Conservation (phyloP, 2,888 invertebrate species). For the Pheosia gnoma region DNA sequence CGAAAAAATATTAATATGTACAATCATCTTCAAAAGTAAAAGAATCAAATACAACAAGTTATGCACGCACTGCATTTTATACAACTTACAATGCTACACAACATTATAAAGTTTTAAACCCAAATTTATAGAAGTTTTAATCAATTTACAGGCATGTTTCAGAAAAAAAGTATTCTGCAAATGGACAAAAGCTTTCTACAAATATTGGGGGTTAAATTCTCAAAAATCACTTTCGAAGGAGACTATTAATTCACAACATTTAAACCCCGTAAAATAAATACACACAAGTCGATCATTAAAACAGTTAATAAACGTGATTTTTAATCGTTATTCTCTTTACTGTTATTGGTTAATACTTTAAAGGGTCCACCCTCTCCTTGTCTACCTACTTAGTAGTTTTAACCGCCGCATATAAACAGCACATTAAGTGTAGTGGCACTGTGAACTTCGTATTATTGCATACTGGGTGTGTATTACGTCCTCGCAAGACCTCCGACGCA, state of each 20-base stretch:
- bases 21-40: conserved; percentile 24
- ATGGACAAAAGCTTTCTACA: too few relatives aligned
- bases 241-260: conserved; percentile 27
- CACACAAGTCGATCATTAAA: conserved; percentile 16
- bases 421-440: conserved; percentile 42
- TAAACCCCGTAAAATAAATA: conserved; percentile 17
- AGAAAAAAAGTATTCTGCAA: too few relatives aligned
- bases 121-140: too few relatives aligned
- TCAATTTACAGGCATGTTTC: too few relatives aligned
- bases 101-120: too few relatives aligned
- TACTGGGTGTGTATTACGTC: conserved; percentile 36
- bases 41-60: too few relatives aligned
- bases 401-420: conserved; percentile 24
- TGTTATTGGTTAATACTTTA: conserved; percentile 20
- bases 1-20: conserved; percentile 30
- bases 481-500: conserved; percentile 17
- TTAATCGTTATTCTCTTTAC: conserved; percentile 25
- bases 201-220: too few relatives aligned
- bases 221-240: conserved; percentile 12
- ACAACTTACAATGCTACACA: too few relatives aligned
- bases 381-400: conserved; percentile 15
- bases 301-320: conserved; percentile 27
- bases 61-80: too few relatives aligned
- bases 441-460: conserved; percentile 37
- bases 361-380: conserved; percentile 32